Evolutionary conservation across 2,797 vertebrate genomes (phyloP).

Genomic region (Characodon lateralis): DNA sequence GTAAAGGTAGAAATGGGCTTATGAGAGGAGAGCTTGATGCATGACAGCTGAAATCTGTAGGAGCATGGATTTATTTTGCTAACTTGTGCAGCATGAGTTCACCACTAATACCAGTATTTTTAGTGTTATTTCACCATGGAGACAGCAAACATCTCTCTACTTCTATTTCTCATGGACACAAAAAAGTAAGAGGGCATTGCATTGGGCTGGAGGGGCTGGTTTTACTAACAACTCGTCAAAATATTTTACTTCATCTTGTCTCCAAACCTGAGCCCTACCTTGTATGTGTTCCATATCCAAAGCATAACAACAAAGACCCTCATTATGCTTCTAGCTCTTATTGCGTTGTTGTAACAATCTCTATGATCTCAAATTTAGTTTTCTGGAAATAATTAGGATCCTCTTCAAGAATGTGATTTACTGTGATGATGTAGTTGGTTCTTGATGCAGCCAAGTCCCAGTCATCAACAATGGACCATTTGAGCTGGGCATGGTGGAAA

Average conservation of each 20-base stretch:
- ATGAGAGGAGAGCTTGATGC: neutral
- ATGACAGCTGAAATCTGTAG: neutral
- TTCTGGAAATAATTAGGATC: neutral
- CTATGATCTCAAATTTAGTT: constrained; percentile 1
- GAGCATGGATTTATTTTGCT: neutral
- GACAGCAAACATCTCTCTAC: neutral
- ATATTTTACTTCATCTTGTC: neutral
- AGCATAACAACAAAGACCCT: neutral
- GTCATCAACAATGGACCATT: constrained; percentile 1
- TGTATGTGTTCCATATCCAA: neutral
- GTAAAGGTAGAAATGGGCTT: neutral
- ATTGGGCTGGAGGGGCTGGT: neutral
- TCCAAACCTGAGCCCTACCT: neutral
- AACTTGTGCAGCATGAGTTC: neutral
- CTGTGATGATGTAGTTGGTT: neutral
- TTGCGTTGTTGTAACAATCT: neutral
- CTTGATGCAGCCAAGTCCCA: neutral
- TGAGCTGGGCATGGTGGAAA: constrained; percentile 16
- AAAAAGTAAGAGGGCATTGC: neutral
- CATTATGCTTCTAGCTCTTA: neutral
- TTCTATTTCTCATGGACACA: neutral
- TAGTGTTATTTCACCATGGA: constrained; percentile 9
- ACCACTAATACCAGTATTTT: neutral
- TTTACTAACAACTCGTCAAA: neutral
- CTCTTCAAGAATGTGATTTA: neutral